Evolutionary conservation across 2,797 vertebrate species (phyloP).

Genomic region (Eulemur mongoz): DNA sequence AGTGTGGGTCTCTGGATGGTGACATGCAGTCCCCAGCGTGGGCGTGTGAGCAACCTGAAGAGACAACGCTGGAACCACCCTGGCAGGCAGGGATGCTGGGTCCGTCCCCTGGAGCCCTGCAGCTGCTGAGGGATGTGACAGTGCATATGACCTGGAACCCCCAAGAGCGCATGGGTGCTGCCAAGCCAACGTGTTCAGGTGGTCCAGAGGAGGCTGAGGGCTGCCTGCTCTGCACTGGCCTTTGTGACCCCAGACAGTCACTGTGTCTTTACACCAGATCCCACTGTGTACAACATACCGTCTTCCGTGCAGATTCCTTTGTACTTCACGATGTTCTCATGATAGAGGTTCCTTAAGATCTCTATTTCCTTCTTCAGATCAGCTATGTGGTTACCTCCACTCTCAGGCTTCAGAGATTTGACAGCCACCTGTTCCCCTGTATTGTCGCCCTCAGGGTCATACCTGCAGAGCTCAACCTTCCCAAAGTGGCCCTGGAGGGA

Average conservation of each 20-base stretch:
- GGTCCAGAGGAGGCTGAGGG: background rate
- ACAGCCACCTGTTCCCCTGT: conserved; percentile 98
- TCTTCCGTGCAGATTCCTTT: conserved; percentile 98
- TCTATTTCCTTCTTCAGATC: conserved; percentile 96
- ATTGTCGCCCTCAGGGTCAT: conserved; percentile 95
- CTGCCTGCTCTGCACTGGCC: background rate
- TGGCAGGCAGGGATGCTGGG: background rate
- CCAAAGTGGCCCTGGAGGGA: conserved; percentile 95
- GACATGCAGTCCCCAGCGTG: background rate
- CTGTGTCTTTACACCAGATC: background rate
- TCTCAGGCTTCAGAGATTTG: conserved; percentile 97
- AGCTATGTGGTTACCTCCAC: conserved; percentile 92
- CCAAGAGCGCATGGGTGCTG: background rate
- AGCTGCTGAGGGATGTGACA: background rate
- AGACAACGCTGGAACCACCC: background rate
- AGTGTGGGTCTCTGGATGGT: background rate
- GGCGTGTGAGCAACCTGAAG: background rate
- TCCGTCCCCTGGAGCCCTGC: background rate
- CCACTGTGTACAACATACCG: conserved; percentile 83
- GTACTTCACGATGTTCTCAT: conserved; percentile 98
- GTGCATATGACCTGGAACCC: accelerated
- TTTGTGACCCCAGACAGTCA: background rate
- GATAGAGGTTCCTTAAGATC: conserved; percentile 96
- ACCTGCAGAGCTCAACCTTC: conserved; percentile 96
- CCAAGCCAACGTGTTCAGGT: background rate